Evolutionary conservation across 1,140 invertebrate genomes (phyloP), one percentile per base, ranked within the genome.

Genomic region (Vollenhovia emeryi): DNA sequence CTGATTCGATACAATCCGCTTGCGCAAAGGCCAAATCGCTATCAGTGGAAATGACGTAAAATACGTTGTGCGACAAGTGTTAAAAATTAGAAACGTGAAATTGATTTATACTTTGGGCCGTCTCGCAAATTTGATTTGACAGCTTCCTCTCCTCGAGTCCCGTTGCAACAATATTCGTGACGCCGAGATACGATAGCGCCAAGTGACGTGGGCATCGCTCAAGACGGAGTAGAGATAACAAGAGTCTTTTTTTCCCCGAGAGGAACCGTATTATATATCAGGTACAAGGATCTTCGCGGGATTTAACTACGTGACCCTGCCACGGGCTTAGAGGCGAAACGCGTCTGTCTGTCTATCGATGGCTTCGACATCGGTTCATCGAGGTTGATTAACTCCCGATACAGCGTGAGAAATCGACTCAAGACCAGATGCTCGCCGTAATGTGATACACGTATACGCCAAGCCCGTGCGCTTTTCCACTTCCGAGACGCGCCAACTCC

Each of bases 341-440:
- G 66, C 78, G 36, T 71, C 48, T 57, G 78, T 82, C 78, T 43
- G 78, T 71, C 78, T 71, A 82, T 82, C 78, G 69, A 84, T 27
- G 55, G 43, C 82, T 75, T 75, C 82, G 82, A 76, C 82, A 79
- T 36, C 52, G 73, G 78, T 82, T 82, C 78, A 82, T 73, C 66
- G 78, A 71, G 78, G 78, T 82, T 82, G 78, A 82, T 82, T 82
- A 82, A 82, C 78, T 82, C 78, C 36, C 78, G 78, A 82, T 73
- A 71, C 78, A 73, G 66, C 78, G 78, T 82, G 78, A 82, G 78
- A 82, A 82, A 71, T 82, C 36, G 64, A 82, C 78, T 82, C 66
- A 73, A 80, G 66, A 71, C 78, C 66, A 82, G 78, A 82, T 82
- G 78, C 78, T 33, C 50, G 24, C 24, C 24, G 66, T 73, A 71